Percentiles rank a stretch among this genome's conserved stretches.
Evolutionary conservation across 2,113 vertebrate genomes (phyloP).

Genomic region (Podocnemis expansa): DNA sequence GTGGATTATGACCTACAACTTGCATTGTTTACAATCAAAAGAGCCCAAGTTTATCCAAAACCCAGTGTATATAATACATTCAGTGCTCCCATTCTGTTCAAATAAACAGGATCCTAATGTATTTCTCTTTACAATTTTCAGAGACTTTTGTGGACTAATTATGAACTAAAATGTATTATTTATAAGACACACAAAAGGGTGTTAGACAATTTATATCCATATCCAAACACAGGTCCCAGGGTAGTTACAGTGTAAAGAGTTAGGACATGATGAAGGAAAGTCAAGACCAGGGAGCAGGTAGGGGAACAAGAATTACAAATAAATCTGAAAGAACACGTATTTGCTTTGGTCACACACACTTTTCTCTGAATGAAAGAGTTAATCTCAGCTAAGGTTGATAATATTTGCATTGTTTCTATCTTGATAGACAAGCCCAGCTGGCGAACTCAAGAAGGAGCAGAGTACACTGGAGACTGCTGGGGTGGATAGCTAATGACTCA

Average conservation of each 20-base stretch:
- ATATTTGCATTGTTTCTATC: slow-evolving; percentile 19
- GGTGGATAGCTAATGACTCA: slow-evolving; percentile 9
- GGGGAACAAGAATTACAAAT: neutral
- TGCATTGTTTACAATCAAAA: neutral
- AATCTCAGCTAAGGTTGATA: slow-evolving; percentile 57
- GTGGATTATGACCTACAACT: neutral
- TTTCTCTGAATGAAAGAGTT: slow-evolving; percentile 16
- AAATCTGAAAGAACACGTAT: neutral
- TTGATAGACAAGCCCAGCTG: slow-evolving; percentile 31
- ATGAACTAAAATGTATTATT: neutral
- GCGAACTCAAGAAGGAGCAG: neutral
- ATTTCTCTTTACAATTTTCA: neutral
- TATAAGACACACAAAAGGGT: neutral
- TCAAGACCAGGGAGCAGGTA: accelerated
- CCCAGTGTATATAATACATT: neutral
- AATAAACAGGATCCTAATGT: neutral
- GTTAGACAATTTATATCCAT: neutral
- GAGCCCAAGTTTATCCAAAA: neutral
- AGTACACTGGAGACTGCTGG: slow-evolving; percentile 42
- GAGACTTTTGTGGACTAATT: neutral
- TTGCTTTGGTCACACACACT: neutral
- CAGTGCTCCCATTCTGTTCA: neutral
- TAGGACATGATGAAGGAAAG: neutral
- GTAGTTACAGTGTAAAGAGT: neutral
- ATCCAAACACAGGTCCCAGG: neutral